A percentile compares a stretch with the other conserved stretches of the same genome.
Evolutionary conservation across 2,888 invertebrate genomes (phyloP).

Genomic region (Marasmarcha lunaedactyla): DNA sequence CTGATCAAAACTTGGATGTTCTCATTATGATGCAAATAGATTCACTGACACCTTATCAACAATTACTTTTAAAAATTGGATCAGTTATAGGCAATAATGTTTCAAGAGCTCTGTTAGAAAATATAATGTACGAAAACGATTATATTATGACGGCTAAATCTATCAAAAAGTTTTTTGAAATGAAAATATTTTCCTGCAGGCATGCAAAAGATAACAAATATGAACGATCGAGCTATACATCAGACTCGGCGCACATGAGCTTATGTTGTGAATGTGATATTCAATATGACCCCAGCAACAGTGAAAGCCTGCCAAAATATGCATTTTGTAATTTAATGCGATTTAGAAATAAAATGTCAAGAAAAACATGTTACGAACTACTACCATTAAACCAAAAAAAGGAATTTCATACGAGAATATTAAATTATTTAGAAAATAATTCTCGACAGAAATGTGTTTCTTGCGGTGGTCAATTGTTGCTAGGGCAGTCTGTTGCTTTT

Average conservation of each 20-base stretch:
- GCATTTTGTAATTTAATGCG: constrained; percentile 70
- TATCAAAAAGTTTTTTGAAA: constrained; percentile 64
- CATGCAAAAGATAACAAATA: constrained; percentile 24
- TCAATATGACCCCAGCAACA: constrained; percentile 36
- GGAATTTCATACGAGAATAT: constrained; percentile 64
- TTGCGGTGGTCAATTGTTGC: constrained; percentile 54
- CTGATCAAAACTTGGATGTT: constrained; percentile 52
- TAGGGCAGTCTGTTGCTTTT: constrained; percentile 29
- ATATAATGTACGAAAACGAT: constrained; percentile 65
- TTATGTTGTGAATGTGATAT: constrained; percentile 46
- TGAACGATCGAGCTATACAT: too few relatives aligned
- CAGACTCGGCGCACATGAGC: constrained; percentile 7
- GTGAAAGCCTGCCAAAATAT: constrained; percentile 54
- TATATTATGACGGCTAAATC: constrained; percentile 56
- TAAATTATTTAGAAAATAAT: constrained; percentile 57
- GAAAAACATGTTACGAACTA: constrained; percentile 64
- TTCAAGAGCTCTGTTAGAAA: constrained; percentile 60
- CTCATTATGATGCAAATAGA: constrained; percentile 66
- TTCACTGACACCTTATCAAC: constrained; percentile 71
- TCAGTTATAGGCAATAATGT: constrained; percentile 69
- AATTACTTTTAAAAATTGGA: constrained; percentile 70
- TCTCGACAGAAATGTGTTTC: constrained; percentile 54
- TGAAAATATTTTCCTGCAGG: constrained; percentile 68
- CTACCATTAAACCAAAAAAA: constrained; percentile 66
- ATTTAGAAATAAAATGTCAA: constrained; percentile 62